These are phyloP conservation scores for Mellilla xanthometata DNA, from an alignment of 2,888 invertebrate genomes.

Conservation along the genomic window DNA sequence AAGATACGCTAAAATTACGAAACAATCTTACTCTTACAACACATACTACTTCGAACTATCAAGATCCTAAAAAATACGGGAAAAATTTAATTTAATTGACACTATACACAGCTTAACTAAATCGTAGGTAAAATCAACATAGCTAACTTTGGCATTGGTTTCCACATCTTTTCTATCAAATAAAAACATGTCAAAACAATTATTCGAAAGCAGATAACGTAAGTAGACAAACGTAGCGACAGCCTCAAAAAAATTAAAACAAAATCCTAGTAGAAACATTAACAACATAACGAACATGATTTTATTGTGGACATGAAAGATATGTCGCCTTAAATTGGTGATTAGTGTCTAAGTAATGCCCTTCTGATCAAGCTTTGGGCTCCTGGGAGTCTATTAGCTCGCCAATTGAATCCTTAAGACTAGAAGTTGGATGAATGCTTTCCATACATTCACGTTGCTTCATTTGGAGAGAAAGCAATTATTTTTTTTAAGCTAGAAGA, in stretches of 20 bases:
- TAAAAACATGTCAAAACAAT: conserved; percentile 77
- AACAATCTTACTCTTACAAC: conserved; percentile 67
- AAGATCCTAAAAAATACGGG: conserved; percentile 78
- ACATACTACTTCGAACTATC: conserved; percentile 71
- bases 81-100: conserved; percentile 77
- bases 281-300: conserved; percentile 69
- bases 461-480: conserved; percentile 38
- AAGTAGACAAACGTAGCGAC: conserved; percentile 42
- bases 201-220: conserved; percentile 63
- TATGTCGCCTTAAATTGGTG: conserved; percentile 69
- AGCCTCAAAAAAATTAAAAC: conserved; percentile 57
- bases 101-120: conserved; percentile 80
- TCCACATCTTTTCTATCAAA: conserved; percentile 69
- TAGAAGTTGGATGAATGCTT: conserved; percentile 63
- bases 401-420: conserved; percentile 73
- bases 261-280: conserved; percentile 61
- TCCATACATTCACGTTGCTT: conserved; percentile 8
- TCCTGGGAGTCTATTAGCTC: conserved; percentile 60
- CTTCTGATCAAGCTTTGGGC: conserved; percentile 66
- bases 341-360: conserved; percentile 66
- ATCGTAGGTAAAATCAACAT: conserved; percentile 74
- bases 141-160: conserved; percentile 83
- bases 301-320: conserved; percentile 63
- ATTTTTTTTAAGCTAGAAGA: conserved; percentile 62
- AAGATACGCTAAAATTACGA: conserved; percentile 69